Evolutionary conservation across 2,113 vertebrate species (phyloP).

Genomic region (Cygnus buccinator): DNA sequence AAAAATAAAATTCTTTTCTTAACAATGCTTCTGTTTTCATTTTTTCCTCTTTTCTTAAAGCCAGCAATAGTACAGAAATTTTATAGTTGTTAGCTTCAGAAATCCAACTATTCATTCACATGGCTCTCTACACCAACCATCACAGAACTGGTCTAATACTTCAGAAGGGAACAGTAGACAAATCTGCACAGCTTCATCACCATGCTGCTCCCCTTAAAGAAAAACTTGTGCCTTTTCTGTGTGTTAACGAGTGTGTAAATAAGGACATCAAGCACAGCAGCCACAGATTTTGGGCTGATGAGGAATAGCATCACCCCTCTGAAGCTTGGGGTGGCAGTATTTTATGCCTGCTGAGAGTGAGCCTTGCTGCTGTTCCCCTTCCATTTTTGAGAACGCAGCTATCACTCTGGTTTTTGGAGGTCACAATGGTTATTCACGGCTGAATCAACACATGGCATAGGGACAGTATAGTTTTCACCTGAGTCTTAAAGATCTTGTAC

Average conservation of each 20-base stretch:
- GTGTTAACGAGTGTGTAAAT: background rate
- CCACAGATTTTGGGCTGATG: background rate
- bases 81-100: background rate
- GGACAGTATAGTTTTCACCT: background rate
- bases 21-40: background rate
- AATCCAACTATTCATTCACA: background rate
- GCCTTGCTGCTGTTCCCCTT: background rate
- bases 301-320: background rate
- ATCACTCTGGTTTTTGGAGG: background rate
- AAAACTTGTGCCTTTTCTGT: background rate
- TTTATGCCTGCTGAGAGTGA: background rate
- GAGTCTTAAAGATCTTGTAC: background rate
- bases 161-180: background rate
- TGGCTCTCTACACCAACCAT: background rate
- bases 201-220: background rate
- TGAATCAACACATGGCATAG: background rate
- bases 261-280: background rate
- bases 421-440: background rate
- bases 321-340: background rate
- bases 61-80: background rate
- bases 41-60: background rate
- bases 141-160: background rate
- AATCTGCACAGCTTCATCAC: background rate
- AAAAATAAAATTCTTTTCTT: background rate
- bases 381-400: rapidly evolving